phyloP scores from a whole-genome alignment of 2,797 vertebrate genomes.

The Cyprinella venusta region DNA sequence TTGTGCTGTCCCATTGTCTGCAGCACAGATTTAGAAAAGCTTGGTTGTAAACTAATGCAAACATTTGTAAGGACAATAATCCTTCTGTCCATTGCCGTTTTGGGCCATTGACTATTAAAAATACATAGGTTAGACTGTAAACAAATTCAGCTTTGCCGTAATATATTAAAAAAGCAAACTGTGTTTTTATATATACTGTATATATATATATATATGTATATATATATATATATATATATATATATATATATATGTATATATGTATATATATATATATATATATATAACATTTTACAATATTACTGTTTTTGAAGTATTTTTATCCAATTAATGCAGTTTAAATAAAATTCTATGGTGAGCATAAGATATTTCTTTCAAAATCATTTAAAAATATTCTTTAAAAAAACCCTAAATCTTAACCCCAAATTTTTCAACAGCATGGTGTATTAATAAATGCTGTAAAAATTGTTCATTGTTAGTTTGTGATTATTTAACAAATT shows the following conservation, averaged over 20 bases:
- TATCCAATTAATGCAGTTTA: neutral
- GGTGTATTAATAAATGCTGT: neutral
- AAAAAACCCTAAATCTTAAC: neutral
- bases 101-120: neutral
- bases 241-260: too few relatives aligned
- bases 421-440: neutral
- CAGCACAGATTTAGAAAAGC: constrained; percentile 30
- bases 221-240: too few relatives aligned
- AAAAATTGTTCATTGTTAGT: neutral
- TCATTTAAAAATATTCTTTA: neutral
- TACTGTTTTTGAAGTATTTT: neutral
- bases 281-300: neutral
- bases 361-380: neutral
- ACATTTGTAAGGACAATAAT: constrained; percentile 22
- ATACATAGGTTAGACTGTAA: neutral
- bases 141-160: neutral
- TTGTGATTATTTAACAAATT: neutral
- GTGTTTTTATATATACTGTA: too few relatives aligned
- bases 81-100: neutral
- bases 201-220: too few relatives aligned
- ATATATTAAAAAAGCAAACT: neutral
- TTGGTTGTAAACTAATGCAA: neutral
- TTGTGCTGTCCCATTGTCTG: constrained; percentile 31
- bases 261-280: too few relatives aligned
- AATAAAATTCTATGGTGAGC: neutral